Evolutionary conservation across 2,888 invertebrate species (phyloP).

Genomic region (Malacosoma neustria): DNA sequence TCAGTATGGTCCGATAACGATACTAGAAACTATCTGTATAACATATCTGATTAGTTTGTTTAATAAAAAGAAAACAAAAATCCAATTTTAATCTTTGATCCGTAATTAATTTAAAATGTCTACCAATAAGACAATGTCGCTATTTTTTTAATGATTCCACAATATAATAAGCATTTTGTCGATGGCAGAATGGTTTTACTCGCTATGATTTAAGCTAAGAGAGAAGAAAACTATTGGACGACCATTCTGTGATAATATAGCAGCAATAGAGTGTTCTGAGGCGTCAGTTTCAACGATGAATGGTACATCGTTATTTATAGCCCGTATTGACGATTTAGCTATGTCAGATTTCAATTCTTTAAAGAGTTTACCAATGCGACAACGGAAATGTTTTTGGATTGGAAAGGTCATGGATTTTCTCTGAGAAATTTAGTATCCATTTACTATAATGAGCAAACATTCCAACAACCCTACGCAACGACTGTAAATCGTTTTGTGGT

Average conservation of each 20-base stretch:
- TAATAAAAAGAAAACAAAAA: too few species aligned
- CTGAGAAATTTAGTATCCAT: not conserved
- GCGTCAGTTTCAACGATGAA: slow-evolving; percentile 5
- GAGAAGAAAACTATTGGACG: slow-evolving; percentile 1
- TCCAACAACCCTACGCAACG: not conserved
- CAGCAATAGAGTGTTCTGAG: slow-evolving; percentile 3
- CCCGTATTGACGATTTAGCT: not conserved
- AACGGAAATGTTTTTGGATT: not conserved
- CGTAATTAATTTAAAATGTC: not conserved
- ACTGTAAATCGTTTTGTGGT: not conserved
- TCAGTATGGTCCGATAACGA: too few species aligned
- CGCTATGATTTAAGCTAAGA: not conserved
- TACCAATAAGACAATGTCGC: not conserved
- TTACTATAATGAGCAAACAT: not conserved
- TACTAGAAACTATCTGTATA: too few species aligned
- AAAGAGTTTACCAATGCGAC: not conserved
- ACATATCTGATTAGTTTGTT: too few species aligned
- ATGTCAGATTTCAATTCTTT: not conserved
- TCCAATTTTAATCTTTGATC: too few species aligned
- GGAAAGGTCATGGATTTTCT: not conserved
- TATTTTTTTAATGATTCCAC: not conserved
- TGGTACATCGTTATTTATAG: not conserved
- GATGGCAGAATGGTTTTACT: not conserved
- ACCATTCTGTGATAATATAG: slow-evolving; percentile 2
- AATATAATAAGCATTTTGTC: not conserved